Percentiles rank a stretch among this genome's conserved stretches.
These are phyloP conservation scores for Sibirionetta formosa DNA, from an alignment of 2,797 vertebrate species.

Conservation along the genomic window DNA sequence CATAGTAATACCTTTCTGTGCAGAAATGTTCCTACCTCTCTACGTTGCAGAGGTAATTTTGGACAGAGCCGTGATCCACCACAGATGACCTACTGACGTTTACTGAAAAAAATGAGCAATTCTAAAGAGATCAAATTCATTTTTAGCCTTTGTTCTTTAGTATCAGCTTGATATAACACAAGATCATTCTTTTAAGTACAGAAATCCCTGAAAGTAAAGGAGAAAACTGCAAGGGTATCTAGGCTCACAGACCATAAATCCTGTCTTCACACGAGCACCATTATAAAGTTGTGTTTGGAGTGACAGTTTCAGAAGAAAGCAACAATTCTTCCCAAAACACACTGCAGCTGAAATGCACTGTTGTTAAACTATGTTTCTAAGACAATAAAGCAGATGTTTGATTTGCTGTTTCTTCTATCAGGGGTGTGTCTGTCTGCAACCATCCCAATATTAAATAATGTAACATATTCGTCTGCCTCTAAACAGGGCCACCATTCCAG, in stretches of 20 bases:
- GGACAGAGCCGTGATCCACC: background rate
- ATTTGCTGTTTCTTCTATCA: background rate
- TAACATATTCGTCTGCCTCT: background rate
- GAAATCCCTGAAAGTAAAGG: background rate
- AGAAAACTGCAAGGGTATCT: background rate
- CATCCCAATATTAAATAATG: too few species aligned
- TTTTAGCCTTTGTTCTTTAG: background rate
- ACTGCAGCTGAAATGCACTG: background rate
- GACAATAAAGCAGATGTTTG: background rate
- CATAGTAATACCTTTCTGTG: background rate
- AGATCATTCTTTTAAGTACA: background rate
- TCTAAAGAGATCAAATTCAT: background rate
- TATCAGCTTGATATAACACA: background rate
- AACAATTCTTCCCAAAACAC: background rate
- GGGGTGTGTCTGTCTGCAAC: background rate
- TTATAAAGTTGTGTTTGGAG: background rate
- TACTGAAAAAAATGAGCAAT: background rate
- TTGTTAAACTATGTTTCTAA: background rate
- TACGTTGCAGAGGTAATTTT: background rate
- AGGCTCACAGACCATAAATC: background rate
- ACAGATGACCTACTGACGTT: background rate
- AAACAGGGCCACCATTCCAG: background rate
- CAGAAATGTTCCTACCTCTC: background rate
- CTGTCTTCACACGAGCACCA: background rate
- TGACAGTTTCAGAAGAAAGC: background rate